Evolutionary conservation across 2,113 vertebrate genomes (phyloP), one percentile per base, ranked within the genome.

Genomic region (Lycaon pictus): DNA sequence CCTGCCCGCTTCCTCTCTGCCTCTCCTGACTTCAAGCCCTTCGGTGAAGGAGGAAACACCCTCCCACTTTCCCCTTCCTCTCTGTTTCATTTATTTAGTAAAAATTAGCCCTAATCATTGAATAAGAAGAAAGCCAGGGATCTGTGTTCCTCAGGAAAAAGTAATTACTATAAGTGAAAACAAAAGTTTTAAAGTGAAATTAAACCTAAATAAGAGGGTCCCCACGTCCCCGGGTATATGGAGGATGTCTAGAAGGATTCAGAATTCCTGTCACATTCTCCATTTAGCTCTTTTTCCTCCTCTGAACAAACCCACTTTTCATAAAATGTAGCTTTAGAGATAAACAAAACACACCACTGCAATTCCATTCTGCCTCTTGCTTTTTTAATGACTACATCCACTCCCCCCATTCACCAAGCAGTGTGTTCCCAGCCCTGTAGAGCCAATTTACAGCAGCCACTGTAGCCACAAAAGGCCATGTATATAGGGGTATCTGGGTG

Each of bases 51-150:
- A 85, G 77, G 96, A 97, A 93, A 63, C 16, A 7, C 82, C 65
- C 65, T 84, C 76, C 72, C 55, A 51, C 13, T 27, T 65, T 55
- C 51, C 81, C 63, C 63, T 96, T 95, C 96, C 94, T 88, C 43
- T 55, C 35, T 55, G 32, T 67, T 77, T 83, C 76, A 62, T 53
- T 63, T 32, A 83, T 5, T 43, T 88, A 48, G 43, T 72, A 16
- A 35, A 93, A 95, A 84, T 48, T 11, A 32, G 11, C 29, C 43
- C 71, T 58, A 1, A 23, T n/a, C 56, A 29, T 1, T 7, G 53
- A 74, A 27, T 11, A 27, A 90, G 67, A 74, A 72, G 29, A 51
- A 19, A 87, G 20, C 60, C 6, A 43, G 69, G 53, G 35, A 16
- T 20, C 17, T 60, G 48, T 25, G 29, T 20, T 53, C 37, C 80